Conservation (phyloP, 92 coral and sea anemone species). For the Epizoanthus stellaris region DNA sequence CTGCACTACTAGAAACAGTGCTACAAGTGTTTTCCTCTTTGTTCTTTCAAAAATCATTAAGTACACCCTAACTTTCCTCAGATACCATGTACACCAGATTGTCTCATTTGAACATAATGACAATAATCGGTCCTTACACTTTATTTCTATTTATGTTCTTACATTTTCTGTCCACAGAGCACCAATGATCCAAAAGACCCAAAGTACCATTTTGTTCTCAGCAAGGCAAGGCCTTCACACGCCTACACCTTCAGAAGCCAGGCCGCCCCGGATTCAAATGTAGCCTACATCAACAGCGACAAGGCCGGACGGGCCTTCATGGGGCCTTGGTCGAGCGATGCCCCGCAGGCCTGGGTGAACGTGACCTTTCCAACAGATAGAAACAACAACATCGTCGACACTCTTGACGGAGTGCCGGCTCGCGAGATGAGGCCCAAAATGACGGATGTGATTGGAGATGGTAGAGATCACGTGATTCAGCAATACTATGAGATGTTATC, state of each 20-base stretch:
- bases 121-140: too few species aligned
- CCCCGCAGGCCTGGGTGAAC: slow-evolving; percentile 4
- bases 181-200: not conserved
- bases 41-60: too few species aligned
- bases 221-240: slow-evolving; percentile 12
- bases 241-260: slow-evolving; percentile 1
- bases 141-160: not conserved
- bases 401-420: not conserved
- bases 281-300: slow-evolving; percentile 22
- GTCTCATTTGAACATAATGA: not conserved
- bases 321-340: slow-evolving; percentile 23
- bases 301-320: slow-evolving; percentile 14
- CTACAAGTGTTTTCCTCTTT: too few species aligned
- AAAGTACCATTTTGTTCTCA: not conserved
- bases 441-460: too few species aligned
- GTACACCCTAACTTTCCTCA: too few species aligned
- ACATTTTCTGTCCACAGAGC: not conserved
- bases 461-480: not conserved
- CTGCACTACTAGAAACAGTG: too few species aligned
- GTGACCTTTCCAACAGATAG: not conserved
- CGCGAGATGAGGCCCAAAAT: too few species aligned
- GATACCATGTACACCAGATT: not conserved
- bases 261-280: not conserved
- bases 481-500: slow-evolving; percentile 1
- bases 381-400: slow-evolving; percentile 3